Percentiles rank a stretch among this genome's conserved stretches.
These are phyloP conservation scores for Mylabris sibirica DNA, from an alignment of 2,888 invertebrate species.

Conservation along the genomic window DNA sequence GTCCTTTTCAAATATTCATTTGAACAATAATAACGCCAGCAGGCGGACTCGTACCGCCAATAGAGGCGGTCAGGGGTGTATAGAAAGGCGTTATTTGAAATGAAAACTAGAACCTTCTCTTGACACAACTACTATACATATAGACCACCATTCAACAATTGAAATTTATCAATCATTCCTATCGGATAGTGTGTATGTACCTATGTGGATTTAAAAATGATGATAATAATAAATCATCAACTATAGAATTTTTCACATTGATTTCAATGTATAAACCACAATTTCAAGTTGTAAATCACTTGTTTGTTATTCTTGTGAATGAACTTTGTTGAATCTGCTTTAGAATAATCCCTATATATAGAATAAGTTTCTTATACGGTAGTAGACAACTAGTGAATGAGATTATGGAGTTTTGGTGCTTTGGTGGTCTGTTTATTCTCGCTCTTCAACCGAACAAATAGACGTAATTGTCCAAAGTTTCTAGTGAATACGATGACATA, in stretches of 20 bases:
- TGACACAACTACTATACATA: too few species aligned
- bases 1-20: conserved; percentile 33
- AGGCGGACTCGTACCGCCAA: conserved; percentile 53
- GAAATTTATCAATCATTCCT: conserved; percentile 9
- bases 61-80: conserved; percentile 54
- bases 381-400: conserved; percentile 16
- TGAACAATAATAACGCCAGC: conserved; percentile 53
- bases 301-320: conserved; percentile 17
- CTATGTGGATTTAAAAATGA: background rate
- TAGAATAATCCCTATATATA: conserved; percentile 20
- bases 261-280: background rate
- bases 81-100: conserved; percentile 46
- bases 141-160: conserved; percentile 4
- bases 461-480: conserved; percentile 36
- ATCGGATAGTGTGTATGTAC: background rate
- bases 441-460: conserved; percentile 41
- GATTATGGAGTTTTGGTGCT: conserved; percentile 37
- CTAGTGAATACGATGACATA: conserved; percentile 39
- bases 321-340: conserved; percentile 19
- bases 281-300: conserved; percentile 26
- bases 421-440: conserved; percentile 42
- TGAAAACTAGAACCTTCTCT: conserved; percentile 25
- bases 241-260: background rate
- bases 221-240: background rate
- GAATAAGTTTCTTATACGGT: conserved; percentile 23